Conservation (phyloP, 2,888 invertebrate genomes). For the Drosophila testacea region DNA sequence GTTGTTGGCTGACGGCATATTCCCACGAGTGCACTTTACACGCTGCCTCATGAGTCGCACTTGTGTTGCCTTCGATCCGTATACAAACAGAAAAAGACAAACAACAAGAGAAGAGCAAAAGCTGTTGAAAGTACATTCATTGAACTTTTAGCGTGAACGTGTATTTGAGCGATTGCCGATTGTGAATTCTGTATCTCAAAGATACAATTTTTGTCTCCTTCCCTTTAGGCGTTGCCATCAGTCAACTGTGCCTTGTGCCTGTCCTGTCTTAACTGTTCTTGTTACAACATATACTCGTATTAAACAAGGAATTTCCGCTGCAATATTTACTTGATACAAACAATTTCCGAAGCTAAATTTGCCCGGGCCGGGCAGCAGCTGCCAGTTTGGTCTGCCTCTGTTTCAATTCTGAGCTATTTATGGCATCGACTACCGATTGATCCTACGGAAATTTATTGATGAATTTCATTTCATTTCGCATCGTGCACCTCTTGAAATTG, state of each 20-base stretch:
- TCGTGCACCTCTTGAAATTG: constrained; percentile 63
- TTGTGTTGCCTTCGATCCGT: constrained; percentile 35
- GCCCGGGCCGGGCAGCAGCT: constrained; percentile 38
- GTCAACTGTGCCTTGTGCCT: constrained; percentile 1
- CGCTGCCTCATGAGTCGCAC: constrained; percentile 60
- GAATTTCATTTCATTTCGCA: constrained; percentile 67
- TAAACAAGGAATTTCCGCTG: constrained; percentile 68
- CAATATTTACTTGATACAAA: constrained; percentile 60
- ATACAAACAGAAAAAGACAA: constrained; percentile 5
- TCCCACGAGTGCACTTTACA: constrained; percentile 76
- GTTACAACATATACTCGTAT: constrained; percentile 37
- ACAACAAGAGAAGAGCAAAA: constrained; percentile 23
- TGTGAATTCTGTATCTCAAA: constrained; percentile 41
- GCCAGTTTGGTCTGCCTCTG: constrained; percentile 28
- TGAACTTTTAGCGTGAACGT: constrained; percentile 44
- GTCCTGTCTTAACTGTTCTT: constrained; percentile 4
- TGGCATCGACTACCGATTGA: constrained; percentile 56
- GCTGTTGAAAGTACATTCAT: constrained; percentile 8
- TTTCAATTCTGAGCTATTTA: constrained; percentile 50
- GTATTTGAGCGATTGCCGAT: constrained; percentile 46
- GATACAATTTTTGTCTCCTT: background rate
- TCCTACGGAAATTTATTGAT: constrained; percentile 73
- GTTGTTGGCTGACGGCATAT: constrained; percentile 41
- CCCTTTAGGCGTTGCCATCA: constrained; percentile 3
- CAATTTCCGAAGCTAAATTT: constrained; percentile 69